Evolutionary conservation across 2,888 invertebrate species (phyloP).

Genomic region (Lacanobia oleracea): DNA sequence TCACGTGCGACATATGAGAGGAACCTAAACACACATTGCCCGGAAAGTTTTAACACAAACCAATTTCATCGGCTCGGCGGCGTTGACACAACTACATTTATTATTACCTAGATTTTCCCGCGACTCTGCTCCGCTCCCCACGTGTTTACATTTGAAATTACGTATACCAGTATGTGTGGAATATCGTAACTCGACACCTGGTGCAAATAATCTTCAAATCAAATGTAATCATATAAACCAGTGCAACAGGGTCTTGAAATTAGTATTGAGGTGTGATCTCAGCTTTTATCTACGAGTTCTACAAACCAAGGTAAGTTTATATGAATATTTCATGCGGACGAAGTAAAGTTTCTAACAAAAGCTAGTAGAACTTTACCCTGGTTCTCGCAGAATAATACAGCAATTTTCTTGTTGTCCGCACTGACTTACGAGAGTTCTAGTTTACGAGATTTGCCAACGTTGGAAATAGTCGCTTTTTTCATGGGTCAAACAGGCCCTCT

Average conservation of each 20-base stretch:
- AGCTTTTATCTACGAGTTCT: neutral
- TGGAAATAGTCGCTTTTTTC: neutral
- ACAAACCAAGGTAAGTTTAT: neutral
- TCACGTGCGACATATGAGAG: constrained; percentile 26
- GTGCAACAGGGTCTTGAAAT: neutral
- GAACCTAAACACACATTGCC: constrained; percentile 53
- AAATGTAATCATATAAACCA: neutral
- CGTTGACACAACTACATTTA: constrained; percentile 37
- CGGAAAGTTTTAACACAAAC: constrained; percentile 63
- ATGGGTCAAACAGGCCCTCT: too few species aligned
- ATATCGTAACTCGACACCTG: neutral
- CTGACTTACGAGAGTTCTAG: neutral
- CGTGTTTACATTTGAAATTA: constrained; percentile 14
- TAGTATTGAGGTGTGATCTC: neutral
- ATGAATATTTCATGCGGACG: neutral
- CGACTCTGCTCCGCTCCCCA: neutral
- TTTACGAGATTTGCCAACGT: neutral
- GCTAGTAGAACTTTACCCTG: neutral
- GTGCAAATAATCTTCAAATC: neutral
- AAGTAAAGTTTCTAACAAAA: neutral
- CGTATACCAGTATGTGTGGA: neutral
- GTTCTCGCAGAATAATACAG: neutral
- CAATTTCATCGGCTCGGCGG: constrained; percentile 53
- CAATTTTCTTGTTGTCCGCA: neutral
- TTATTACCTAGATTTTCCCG: constrained; percentile 8